Percentiles rank a stretch among this genome's conserved stretches.
Evolutionary conservation across 2,797 vertebrate species (phyloP).

Genomic region (Brotula barbata): DNA sequence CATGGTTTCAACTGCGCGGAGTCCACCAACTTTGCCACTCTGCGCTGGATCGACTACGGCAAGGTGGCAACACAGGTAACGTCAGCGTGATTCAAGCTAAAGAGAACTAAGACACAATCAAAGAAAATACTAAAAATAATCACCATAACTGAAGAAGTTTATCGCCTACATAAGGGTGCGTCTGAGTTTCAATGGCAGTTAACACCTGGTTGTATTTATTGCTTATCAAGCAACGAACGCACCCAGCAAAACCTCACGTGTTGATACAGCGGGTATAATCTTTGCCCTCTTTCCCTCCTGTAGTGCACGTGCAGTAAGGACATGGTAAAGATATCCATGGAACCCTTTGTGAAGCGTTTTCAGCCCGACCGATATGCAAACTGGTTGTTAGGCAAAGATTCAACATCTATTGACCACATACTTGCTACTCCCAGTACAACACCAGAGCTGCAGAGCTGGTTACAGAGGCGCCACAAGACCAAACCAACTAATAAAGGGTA

Average conservation of each 20-base stretch:
- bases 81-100: not conserved
- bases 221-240: not conserved
- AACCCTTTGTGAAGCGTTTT: slow-evolving; percentile 94
- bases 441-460: slow-evolving; percentile 89
- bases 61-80: slow-evolving; percentile 94
- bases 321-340: slow-evolving; percentile 99
- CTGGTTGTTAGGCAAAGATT: slow-evolving; percentile 95
- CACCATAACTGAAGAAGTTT: too few relatives aligned
- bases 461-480: slow-evolving; percentile 82
- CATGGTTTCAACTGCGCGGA: slow-evolving; percentile 98
- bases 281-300: slow-evolving; percentile 3
- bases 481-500: slow-evolving; percentile 81
- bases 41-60: slow-evolving; percentile 97
- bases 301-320: slow-evolving; percentile 96
- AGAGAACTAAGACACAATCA: not conserved
- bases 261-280: not conserved
- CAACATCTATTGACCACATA: slow-evolving; percentile 88
- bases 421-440: slow-evolving; percentile 87
- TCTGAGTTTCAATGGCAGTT: too few relatives aligned
- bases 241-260: not conserved
- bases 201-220: too few relatives aligned
- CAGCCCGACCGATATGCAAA: slow-evolving; percentile 91
- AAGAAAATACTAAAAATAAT: not conserved
- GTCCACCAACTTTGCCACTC: slow-evolving; percentile 94
- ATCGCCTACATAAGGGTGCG: too few relatives aligned